phyloP scores from a whole-genome alignment of 2,113 vertebrate genomes.

The Gymnogyps californianus region DNA sequence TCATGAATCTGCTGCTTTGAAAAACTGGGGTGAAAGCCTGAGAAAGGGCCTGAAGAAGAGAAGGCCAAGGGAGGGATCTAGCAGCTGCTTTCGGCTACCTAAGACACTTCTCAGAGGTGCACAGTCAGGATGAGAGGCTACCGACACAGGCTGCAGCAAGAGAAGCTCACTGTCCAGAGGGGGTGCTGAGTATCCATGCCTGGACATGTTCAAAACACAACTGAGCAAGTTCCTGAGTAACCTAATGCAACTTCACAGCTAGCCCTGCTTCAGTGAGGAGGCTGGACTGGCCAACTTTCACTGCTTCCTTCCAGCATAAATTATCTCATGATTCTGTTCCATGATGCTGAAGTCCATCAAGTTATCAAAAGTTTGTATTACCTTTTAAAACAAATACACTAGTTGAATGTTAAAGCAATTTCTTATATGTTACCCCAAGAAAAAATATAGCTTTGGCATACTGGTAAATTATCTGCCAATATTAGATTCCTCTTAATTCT shows the following conservation, averaged over 20 bases:
- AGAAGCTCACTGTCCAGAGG: too few relatives aligned
- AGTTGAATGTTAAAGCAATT: not conserved
- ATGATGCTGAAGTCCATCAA: not conserved
- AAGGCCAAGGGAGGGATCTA: not conserved
- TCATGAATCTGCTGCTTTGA: not conserved
- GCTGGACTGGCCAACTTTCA: not conserved
- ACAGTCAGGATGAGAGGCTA: not conserved
- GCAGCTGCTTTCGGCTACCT: not conserved
- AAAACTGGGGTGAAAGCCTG: not conserved
- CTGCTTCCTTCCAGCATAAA: not conserved
- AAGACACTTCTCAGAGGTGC: not conserved
- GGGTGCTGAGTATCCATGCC: not conserved
- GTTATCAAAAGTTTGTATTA: not conserved
- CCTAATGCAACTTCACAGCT: not conserved
- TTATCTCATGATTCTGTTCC: not conserved
- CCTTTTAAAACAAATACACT: not conserved
- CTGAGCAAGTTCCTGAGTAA: not conserved
- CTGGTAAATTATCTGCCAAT: not conserved
- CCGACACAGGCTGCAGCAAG: not conserved
- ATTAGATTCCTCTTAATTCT: not conserved
- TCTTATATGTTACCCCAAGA: not conserved
- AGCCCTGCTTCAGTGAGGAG: not conserved
- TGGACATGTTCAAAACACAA: not conserved
- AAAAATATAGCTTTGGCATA: not conserved
- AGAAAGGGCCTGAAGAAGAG: not conserved